phyloP scores from a whole-genome alignment of 2,797 vertebrate genomes.

The Syngnathus rostellatus region DNA sequence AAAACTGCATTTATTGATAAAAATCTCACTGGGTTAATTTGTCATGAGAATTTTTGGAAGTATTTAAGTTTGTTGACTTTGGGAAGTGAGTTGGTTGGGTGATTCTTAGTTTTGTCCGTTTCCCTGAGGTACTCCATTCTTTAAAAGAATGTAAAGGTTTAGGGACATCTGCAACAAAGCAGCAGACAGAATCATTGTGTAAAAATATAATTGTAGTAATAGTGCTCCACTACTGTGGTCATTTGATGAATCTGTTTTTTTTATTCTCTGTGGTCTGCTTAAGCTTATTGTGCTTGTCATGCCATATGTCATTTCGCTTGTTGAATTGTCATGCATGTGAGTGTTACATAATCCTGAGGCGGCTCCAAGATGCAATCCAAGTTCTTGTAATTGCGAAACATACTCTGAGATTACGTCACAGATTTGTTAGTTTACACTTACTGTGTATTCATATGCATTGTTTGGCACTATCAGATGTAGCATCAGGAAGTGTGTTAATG shows the following conservation, averaged over 20 bases:
- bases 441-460: no score
- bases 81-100: neutral
- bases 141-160: neutral
- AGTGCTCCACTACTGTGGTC: neutral
- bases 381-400: constrained; percentile 63
- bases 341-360: constrained; percentile 53
- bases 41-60: neutral
- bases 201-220: neutral
- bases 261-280: neutral
- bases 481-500: neutral
- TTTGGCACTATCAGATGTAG: neutral
- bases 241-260: neutral
- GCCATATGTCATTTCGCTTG: constrained; percentile 42
- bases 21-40: neutral
- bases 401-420: constrained; percentile 63
- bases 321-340: constrained; percentile 36
- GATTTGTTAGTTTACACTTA: constrained; percentile 31
- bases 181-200: neutral
- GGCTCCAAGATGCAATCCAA: constrained; percentile 44
- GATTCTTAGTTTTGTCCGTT: neutral
- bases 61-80: neutral
- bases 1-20: neutral
- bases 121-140: neutral
- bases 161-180: neutral
- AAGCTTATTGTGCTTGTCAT: constrained; percentile 21